A percentile compares a stretch with the other conserved stretches of the same genome.
Evolutionary conservation across 1,140 invertebrate genomes (phyloP).

Genomic region (Lepidostoma basale): DNA sequence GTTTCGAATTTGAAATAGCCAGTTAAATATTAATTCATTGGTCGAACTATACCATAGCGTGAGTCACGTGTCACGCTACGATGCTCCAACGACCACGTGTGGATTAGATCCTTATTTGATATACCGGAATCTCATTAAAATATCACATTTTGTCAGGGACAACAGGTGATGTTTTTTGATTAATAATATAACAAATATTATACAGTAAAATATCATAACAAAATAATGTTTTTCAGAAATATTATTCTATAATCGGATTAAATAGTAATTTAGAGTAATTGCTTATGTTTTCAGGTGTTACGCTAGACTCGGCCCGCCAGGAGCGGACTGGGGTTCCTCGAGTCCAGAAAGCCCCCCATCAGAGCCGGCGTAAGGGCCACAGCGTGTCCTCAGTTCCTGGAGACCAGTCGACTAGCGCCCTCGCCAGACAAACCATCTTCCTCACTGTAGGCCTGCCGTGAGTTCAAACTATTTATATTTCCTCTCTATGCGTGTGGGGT

Average conservation of each 20-base stretch:
- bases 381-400: background rate
- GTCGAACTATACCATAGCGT: too few species aligned
- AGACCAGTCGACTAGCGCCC: background rate
- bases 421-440: background rate
- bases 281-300: background rate
- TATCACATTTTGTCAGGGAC: too few species aligned
- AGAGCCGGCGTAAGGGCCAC: background rate
- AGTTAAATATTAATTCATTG: too few species aligned
- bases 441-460: conserved; percentile 3
- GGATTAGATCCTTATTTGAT: too few species aligned
- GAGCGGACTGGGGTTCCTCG: background rate
- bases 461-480: background rate
- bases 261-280: background rate
- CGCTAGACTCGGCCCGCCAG: background rate
- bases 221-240: background rate
- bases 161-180: too few species aligned
- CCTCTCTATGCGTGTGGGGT: background rate
- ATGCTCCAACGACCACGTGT: too few species aligned
- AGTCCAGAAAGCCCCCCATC: background rate
- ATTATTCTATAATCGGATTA: too few species aligned
- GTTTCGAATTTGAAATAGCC: too few species aligned
- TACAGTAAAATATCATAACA: too few species aligned
- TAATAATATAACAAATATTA: too few species aligned
- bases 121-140: too few species aligned
- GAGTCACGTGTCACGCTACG: too few species aligned